phyloP scores from a whole-genome alignment of 2,888 invertebrate genomes.

The Pilophorus perplexus region DNA sequence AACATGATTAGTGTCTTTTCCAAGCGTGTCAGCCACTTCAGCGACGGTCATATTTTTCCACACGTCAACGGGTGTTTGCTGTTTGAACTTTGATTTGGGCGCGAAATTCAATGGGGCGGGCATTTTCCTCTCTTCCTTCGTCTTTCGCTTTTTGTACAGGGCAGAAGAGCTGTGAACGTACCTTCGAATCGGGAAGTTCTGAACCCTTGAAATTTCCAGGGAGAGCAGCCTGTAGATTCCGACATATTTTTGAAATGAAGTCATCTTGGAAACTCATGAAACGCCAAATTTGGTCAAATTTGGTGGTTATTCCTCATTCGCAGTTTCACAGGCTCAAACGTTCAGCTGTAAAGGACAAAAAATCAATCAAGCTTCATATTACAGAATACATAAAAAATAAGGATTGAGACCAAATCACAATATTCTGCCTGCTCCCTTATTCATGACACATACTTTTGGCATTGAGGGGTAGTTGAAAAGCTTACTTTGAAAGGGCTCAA shows the following conservation, averaged over 20 bases:
- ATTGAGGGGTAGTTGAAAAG: too few species aligned
- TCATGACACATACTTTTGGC: too few species aligned
- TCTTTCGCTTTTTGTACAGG: conserved; percentile 39
- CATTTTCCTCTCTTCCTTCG: conserved; percentile 30
- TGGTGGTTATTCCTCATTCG: too few species aligned
- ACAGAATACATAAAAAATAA: too few species aligned
- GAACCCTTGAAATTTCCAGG: neutral
- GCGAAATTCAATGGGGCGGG: neutral
- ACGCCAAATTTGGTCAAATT: too few species aligned
- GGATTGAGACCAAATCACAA: too few species aligned
- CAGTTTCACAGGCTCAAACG: too few species aligned
- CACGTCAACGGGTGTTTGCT: conserved; percentile 59
- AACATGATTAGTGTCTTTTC: conserved; percentile 65
- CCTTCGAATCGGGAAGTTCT: conserved; percentile 24
- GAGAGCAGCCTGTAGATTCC: conserved; percentile 4
- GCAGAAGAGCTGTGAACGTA: conserved; percentile 41
- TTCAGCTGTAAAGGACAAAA: too few species aligned
- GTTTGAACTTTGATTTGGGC: conserved; percentile 44
- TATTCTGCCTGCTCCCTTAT: too few species aligned
- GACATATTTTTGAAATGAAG: conserved; percentile 11
- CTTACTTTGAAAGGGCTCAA: too few species aligned
- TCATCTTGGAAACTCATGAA: conserved; percentile 1
- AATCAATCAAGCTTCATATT: too few species aligned
- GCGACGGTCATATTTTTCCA: conserved; percentile 79
- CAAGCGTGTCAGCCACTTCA: conserved; percentile 66